phyloP scores from a whole-genome alignment of 2,797 vertebrate species.

The Cheirogaleus major region DNA sequence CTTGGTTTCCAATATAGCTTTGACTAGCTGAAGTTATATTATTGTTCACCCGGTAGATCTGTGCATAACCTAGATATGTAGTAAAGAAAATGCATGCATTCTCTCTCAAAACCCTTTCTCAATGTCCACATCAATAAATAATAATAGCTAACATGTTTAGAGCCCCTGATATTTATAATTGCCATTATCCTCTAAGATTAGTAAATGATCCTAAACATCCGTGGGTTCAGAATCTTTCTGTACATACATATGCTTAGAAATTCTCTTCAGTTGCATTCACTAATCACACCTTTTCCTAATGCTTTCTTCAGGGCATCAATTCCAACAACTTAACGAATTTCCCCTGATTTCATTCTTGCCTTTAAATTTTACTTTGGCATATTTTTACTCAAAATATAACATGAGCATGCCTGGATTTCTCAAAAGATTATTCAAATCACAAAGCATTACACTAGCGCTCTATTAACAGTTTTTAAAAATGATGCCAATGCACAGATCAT shows the following conservation, averaged over 20 bases:
- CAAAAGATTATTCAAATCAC: not conserved
- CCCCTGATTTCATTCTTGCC: not conserved
- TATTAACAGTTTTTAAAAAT: not conserved
- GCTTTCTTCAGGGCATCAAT: not conserved
- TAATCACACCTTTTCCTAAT: not conserved
- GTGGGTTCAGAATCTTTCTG: not conserved
- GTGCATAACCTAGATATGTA: not conserved
- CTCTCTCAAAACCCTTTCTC: not conserved
- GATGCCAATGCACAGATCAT: not conserved
- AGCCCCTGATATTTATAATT: not conserved
- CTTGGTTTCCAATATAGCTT: not conserved
- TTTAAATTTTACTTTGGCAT: not conserved
- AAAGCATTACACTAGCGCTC: not conserved
- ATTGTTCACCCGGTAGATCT: not conserved
- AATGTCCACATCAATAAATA: not conserved
- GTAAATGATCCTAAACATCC: not conserved
- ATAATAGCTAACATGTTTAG: not conserved
- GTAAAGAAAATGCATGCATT: not conserved
- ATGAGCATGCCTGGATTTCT: not conserved
- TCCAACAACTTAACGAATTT: not conserved
- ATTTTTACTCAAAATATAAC: not conserved
- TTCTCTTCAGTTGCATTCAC: not conserved
- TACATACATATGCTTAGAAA: not conserved
- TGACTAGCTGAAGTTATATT: not conserved
- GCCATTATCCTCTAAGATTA: not conserved